Evolutionary conservation across 2,113 vertebrate species (phyloP).

Genomic region (Ammodramus savannarum): DNA sequence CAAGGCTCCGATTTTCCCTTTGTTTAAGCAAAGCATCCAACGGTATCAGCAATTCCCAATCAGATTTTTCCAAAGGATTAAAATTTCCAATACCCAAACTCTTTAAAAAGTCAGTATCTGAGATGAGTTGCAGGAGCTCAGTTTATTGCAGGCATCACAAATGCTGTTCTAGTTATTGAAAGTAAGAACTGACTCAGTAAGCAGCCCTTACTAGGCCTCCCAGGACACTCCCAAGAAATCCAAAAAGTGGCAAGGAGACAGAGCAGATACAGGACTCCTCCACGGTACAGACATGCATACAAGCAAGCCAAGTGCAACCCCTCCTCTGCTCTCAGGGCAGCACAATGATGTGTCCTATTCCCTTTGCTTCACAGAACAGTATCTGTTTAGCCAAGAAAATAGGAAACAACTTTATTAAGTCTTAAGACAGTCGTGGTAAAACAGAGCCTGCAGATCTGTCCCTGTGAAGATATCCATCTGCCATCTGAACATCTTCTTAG

Average conservation of each 20-base stretch:
- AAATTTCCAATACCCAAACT: not conserved
- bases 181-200: not conserved
- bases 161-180: not conserved
- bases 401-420: not conserved
- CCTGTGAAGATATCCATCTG: not conserved
- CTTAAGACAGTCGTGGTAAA: not conserved
- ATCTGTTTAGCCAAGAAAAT: not conserved
- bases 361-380: not conserved
- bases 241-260: not conserved
- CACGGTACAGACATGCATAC: not conserved
- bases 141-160: not conserved
- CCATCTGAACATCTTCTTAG: not conserved
- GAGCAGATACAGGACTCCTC: not conserved
- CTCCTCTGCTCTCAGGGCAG: accelerated
- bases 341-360: accelerated
- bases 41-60: not conserved
- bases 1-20: not conserved
- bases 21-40: not conserved
- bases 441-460: not conserved
- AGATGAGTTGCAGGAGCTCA: not conserved
- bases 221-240: not conserved
- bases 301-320: accelerated
- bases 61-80: not conserved
- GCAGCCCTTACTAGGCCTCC: not conserved
- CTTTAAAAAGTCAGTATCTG: not conserved